phyloP scores from a whole-genome alignment of 1,140 invertebrate genomes.

The Drosophila kikkawai region DNA sequence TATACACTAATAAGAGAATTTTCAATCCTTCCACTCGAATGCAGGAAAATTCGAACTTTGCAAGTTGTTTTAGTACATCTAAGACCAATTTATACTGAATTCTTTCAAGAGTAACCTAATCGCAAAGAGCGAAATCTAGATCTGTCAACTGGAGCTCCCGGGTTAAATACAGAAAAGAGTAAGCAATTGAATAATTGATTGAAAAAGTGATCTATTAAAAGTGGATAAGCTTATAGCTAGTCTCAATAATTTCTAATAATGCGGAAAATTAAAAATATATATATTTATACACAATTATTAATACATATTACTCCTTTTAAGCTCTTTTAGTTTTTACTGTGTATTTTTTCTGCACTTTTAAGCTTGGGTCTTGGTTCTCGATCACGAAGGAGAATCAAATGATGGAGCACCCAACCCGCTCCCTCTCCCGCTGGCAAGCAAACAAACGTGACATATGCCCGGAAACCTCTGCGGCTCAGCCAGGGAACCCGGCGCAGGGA shows the following conservation, averaged over 20 bases:
- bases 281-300: background rate
- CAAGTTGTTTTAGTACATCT: too few relatives aligned
- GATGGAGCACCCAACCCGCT: slow-evolving; percentile 18
- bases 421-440: background rate
- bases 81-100: too few relatives aligned
- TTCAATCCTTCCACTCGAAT: background rate
- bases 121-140: background rate
- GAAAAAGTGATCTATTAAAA: background rate
- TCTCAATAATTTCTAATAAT: background rate
- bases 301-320: too few relatives aligned
- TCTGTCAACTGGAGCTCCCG: background rate
- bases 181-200: rapidly evolving
- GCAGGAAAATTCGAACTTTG: too few relatives aligned
- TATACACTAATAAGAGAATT: background rate
- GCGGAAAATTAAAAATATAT: background rate
- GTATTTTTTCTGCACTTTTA: background rate
- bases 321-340: background rate
- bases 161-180: background rate
- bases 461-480: slow-evolving; percentile 30
- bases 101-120: too few relatives aligned
- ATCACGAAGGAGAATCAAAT: slow-evolving; percentile 24
- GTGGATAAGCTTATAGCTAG: background rate
- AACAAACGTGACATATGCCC: slow-evolving; percentile 68
- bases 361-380: slow-evolving; percentile 6
- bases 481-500: slow-evolving; percentile 1